Evolutionary conservation across 2,113 vertebrate species (phyloP).

Genomic region (Sinocyclocheilus rhinocerous): DNA sequence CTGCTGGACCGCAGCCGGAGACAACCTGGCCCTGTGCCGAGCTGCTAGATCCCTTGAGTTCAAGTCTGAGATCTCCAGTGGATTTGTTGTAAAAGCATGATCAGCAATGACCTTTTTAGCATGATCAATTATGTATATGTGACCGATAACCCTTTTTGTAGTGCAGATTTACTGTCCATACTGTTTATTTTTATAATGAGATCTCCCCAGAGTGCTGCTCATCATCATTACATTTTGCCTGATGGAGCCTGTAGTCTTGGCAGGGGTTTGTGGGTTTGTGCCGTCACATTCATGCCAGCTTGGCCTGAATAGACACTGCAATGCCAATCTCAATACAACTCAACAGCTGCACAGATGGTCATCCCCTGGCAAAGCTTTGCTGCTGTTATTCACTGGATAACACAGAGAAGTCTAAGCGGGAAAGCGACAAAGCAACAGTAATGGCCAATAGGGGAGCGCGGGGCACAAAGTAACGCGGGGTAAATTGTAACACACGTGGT

Average conservation of each 20-base stretch:
- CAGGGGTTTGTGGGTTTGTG: conserved; percentile 40
- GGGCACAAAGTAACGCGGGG: no score
- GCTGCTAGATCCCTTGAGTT: conserved; percentile 9
- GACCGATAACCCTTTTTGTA: conserved; percentile 51
- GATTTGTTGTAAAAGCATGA: conserved; percentile 50
- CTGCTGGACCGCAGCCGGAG: neutral
- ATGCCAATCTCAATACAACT: conserved; percentile 41
- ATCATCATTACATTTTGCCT: conserved; percentile 61
- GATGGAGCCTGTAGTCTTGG: conserved; percentile 57
- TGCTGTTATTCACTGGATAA: conserved; percentile 16
- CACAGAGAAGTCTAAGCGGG: conserved; percentile 3
- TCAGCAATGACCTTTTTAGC: conserved; percentile 54
- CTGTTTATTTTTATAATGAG: conserved; percentile 64
- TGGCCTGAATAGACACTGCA: conserved; percentile 21
- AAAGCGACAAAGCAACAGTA: neutral
- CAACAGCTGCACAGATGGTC: conserved; percentile 16
- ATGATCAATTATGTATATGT: conserved; percentile 59
- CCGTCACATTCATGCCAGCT: conserved; percentile 34
- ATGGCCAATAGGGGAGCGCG: neutral
- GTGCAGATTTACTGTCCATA: conserved; percentile 49
- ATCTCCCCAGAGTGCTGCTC: conserved; percentile 51
- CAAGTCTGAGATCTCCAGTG: neutral
- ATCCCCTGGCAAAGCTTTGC: conserved; percentile 7
- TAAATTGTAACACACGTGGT: no score
- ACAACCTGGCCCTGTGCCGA: conserved; percentile 20